phyloP scores from a whole-genome alignment of 2,797 vertebrate species.

The Valencia hispanica region DNA sequence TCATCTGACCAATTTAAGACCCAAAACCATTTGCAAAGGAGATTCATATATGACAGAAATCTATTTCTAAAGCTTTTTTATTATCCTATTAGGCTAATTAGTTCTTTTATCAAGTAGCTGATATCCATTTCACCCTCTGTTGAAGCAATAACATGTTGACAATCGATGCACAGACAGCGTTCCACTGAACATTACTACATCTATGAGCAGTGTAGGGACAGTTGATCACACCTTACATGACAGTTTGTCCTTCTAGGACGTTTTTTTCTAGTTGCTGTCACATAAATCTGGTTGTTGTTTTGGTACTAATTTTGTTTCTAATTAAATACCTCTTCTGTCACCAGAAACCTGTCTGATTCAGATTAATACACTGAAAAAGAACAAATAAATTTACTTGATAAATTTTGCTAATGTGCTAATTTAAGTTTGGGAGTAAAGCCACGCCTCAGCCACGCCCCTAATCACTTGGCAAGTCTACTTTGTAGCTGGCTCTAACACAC shows the following conservation, averaged over 20 bases:
- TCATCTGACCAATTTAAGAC: constrained; percentile 53
- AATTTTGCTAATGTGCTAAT: not conserved
- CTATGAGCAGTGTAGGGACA: constrained; percentile 65
- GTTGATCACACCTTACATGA: constrained; percentile 64
- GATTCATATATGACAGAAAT: constrained; percentile 60
- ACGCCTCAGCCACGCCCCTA: not conserved
- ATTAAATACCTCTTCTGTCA: constrained; percentile 80
- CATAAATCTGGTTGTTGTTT: constrained; percentile 78
- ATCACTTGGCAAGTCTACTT: not conserved
- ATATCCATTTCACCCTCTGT: constrained; percentile 71
- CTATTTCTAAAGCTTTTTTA: constrained; percentile 59
- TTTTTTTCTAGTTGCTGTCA: constrained; percentile 66
- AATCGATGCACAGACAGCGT: constrained; percentile 75
- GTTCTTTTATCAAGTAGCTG: constrained; percentile 62
- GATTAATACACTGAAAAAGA: constrained; percentile 38
- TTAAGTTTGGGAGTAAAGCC: not conserved
- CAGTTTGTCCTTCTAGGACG: constrained; percentile 49
- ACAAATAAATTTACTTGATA: not conserved
- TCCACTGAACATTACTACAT: constrained; percentile 64
- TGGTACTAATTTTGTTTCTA: constrained; percentile 72
- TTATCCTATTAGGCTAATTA: constrained; percentile 67
- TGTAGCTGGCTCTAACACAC: not conserved
- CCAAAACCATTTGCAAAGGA: constrained; percentile 54
- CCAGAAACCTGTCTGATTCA: constrained; percentile 60
- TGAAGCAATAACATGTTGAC: constrained; percentile 86